Evolutionary conservation across 2,888 invertebrate species (phyloP), one percentile per base, ranked within the genome.

Genomic region (Strigamia crassipes): DNA sequence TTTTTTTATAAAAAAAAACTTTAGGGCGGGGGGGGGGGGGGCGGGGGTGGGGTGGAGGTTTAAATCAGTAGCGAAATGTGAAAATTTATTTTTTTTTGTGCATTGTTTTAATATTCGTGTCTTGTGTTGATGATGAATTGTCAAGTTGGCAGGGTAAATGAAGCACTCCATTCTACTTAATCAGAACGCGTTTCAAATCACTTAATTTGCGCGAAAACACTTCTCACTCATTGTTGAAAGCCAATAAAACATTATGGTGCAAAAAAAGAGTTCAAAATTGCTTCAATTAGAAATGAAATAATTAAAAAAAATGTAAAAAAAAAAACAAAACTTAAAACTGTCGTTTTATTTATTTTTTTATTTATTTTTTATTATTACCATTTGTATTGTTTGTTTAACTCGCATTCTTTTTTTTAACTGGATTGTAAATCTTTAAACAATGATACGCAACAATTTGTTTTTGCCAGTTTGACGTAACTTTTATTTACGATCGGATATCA

Each of bases 71-170:
- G 61, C 1, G 15, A 42, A 42, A 42, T 27, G 27, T 42, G 42
- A 5, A 42, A 42, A 61, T 61, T 61, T n/a, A 9, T 2, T 27
- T 27, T 27, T 61, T 61, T 61, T 61, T 18, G 13, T n/a, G 61
- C 21, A 61, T 61, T 61, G 61, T 61, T 61, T 61, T 61, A 61
- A 61, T 61, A 61, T 61, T 61, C 61, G 61, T 61, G 61, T 61
- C 61, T 61, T 13, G 61, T n/a, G 61, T 61, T 61, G 61, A 61
- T 61, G 61, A 61, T 61, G 61, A 61, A 61, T 61, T 61, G 61
- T 61, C 61, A 61, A 61, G 61, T 61, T 61, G 61, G 61, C 61
- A 61, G 61, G 21, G 12, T 61, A 61, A 61, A 61, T 61, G 61
- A 61, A 61, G 61, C 61, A 5, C 61, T 61, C 61, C 61, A 61